Base-by-base conservation (phyloP, 2,797 vertebrate genomes). In the Fringilla coelebs region DNA sequence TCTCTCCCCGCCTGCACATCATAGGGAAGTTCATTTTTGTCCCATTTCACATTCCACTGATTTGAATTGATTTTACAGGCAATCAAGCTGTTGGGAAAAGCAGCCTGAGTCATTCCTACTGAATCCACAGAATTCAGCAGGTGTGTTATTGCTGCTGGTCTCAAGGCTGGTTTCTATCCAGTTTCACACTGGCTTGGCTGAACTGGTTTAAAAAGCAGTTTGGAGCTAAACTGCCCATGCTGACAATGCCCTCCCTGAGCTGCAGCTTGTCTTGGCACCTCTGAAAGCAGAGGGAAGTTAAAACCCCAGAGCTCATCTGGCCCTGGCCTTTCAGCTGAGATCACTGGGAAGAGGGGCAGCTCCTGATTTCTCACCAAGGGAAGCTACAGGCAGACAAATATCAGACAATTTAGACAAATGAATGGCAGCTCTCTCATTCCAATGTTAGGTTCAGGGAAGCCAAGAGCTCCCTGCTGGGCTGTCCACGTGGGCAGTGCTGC, bases 271-370 rank as follows among this genome's bases (percentile, higher is more conserved):
- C 4, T 17, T 51, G 60, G 16, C 36, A 41, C 54, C 66, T 60
- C 68, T 1, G 7, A 41, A 45, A 71, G 49, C 57, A 61, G 57
- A 57, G 29, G 52, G 45, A 72, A 61, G n/a, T 51, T 46, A 51
- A 51, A 85, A n/a, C 11, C 28, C 43, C 0, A 0, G 6, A 20
- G 20, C 31, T 74, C 20, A 0, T 7, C 66, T 65, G 58, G 36
- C 40, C 68, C 38, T 67, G 55, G 32, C 49, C 65, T 90, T 71
- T 41, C 82, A 71, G 85, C 57, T 71, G 61, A 77, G 36, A 52
- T 88, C 60, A 38, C 34, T 0, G 0, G 32, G 49, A 32, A 78
- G 61, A 60, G 43, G 13, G 26, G 52, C 36, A 28, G 58, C 24
- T 85, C 38, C 66, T 31, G 26, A 18, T 63, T 84, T 58, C 84